Evolutionary conservation across 1,140 invertebrate species (phyloP).

Genomic region (Periplaneta americana): DNA sequence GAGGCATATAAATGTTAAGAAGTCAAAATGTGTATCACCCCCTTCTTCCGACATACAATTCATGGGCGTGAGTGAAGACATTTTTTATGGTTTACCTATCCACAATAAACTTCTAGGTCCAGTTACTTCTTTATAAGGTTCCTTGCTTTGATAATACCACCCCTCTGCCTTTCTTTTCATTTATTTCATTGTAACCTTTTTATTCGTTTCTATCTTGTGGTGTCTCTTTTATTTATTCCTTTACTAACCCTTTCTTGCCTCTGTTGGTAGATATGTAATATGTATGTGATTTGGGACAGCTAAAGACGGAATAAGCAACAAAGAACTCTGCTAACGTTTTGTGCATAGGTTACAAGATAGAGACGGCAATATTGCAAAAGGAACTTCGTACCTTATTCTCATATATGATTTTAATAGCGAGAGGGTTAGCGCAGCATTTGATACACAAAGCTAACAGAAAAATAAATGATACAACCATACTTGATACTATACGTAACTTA

Average conservation of each 20-base stretch:
- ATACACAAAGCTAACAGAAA: too few relatives aligned
- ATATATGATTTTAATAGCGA: too few relatives aligned
- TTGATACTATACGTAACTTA: too few relatives aligned
- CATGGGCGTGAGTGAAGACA: background rate
- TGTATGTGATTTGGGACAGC: background rate
- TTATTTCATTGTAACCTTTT: background rate
- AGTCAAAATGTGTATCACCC: background rate
- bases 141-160: background rate
- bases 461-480: too few relatives aligned
- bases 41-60: background rate
- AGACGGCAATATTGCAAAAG: too few relatives aligned
- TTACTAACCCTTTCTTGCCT: background rate
- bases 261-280: background rate
- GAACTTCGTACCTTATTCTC: too few relatives aligned
- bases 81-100: background rate
- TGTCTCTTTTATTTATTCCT: background rate
- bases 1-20: background rate
- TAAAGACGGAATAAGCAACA: background rate
- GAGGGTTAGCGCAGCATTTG: too few relatives aligned
- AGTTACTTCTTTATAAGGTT: background rate
- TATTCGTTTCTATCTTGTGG: background rate
- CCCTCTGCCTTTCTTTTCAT: too few relatives aligned
- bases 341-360: too few relatives aligned
- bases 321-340: too few relatives aligned
- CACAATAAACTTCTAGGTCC: background rate